Conservation (phyloP, 2,888 invertebrate genomes). For the Apeira syringaria region DNA sequence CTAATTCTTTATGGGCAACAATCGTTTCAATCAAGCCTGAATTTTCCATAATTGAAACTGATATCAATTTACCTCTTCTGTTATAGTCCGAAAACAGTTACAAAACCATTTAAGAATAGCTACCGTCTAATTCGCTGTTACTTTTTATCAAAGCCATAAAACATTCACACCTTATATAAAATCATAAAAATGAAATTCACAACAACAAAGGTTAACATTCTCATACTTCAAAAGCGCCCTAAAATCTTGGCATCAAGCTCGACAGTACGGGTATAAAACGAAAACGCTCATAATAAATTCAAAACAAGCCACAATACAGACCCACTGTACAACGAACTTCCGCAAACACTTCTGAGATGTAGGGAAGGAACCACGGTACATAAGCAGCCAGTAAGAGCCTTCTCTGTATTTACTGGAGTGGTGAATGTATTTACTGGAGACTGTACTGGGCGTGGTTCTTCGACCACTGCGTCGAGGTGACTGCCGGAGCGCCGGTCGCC, state of each 20-base stretch:
- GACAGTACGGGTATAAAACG: slow-evolving; percentile 13
- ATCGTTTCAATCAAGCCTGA: too few relatives aligned
- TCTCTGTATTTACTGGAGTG: too few relatives aligned
- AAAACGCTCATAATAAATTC: slow-evolving; percentile 22
- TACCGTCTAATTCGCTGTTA: too few relatives aligned
- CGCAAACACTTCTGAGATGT: slow-evolving; percentile 8
- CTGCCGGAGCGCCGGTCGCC: too few relatives aligned
- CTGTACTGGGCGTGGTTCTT: too few relatives aligned
- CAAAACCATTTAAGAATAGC: too few relatives aligned
- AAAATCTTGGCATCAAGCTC: slow-evolving; percentile 20
- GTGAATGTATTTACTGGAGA: too few relatives aligned
- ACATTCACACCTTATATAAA: slow-evolving; percentile 7
- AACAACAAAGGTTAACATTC: slow-evolving; percentile 9
- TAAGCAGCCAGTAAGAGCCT: slow-evolving; percentile 8
- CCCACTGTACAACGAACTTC: slow-evolving; percentile 12
- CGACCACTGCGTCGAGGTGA: too few relatives aligned
- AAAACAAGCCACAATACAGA: slow-evolving; percentile 18
- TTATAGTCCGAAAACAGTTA: too few relatives aligned
- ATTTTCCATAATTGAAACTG: too few relatives aligned
- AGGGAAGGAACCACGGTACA: slow-evolving; percentile 3
- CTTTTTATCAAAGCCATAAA: not conserved
- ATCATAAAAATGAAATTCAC: slow-evolving; percentile 10
- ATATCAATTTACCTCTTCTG: too few relatives aligned
- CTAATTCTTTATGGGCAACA: too few relatives aligned
- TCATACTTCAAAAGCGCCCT: slow-evolving; percentile 14